Percentiles rank a stretch among this genome's conserved stretches.
Evolutionary conservation across 1,140 invertebrate genomes (phyloP).

Genomic region (Heliconius himera): DNA sequence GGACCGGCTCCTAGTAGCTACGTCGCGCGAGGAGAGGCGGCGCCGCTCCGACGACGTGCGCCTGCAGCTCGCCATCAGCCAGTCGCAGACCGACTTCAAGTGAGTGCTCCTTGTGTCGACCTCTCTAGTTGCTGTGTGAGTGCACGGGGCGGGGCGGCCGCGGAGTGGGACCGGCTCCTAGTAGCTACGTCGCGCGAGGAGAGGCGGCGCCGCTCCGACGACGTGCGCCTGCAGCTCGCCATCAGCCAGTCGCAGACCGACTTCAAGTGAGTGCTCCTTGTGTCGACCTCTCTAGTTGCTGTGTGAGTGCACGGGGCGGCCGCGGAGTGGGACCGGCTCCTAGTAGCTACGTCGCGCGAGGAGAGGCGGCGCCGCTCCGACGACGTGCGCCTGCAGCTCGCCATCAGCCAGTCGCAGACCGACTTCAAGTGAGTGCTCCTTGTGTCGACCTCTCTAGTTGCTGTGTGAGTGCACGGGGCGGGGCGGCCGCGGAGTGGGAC

Average conservation of each 20-base stretch:
- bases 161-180: no score
- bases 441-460: neutral
- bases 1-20: no score
- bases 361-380: conserved; percentile 95
- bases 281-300: neutral
- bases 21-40: conserved; percentile 94
- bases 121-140: no score
- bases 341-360: conserved; percentile 84
- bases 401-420: conserved; percentile 53
- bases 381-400: conserved; percentile 96
- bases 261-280: conserved; percentile 36
- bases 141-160: no score
- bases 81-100: conserved; percentile 53
- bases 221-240: conserved; percentile 95
- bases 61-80: conserved; percentile 88
- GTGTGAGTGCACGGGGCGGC: no score
- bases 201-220: conserved; percentile 94
- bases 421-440: conserved; percentile 42
- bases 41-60: conserved; percentile 96
- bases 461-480: no score
- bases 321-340: no score
- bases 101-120: neutral
- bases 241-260: conserved; percentile 54
- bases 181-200: conserved; percentile 88
- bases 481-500: no score